These are phyloP conservation scores for Mythimna loreyi DNA, from an alignment of 2,888 invertebrate genomes.

Conservation along the genomic window DNA sequence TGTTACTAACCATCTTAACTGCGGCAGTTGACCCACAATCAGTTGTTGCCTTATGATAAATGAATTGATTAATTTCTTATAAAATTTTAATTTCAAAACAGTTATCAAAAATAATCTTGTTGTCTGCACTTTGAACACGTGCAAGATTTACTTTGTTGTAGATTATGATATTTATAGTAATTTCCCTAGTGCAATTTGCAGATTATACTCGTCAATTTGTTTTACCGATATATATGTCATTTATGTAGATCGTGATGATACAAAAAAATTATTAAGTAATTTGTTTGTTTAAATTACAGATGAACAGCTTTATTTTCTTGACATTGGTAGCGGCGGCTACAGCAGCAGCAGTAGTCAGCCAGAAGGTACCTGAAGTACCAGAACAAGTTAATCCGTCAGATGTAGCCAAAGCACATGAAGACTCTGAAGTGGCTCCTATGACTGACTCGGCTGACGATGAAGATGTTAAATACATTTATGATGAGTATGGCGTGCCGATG, in stretches of 20 bases:
- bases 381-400: background rate
- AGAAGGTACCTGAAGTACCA: background rate
- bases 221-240: background rate
- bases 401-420: background rate
- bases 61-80: too few relatives aligned
- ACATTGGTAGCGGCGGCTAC: conserved; percentile 19
- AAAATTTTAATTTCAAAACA: too few relatives aligned
- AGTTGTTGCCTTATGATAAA: too few relatives aligned
- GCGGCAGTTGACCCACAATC: background rate
- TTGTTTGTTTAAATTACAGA: conserved; percentile 26
- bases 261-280: background rate
- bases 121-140: too few relatives aligned
- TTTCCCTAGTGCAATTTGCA: too few relatives aligned
- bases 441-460: background rate
- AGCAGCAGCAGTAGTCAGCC: conserved; percentile 15
- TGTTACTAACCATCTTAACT: background rate
- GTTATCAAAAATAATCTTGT: too few relatives aligned
- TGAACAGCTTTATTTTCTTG: conserved; percentile 29
- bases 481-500: conserved; percentile 16
- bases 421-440: background rate
- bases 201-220: background rate
- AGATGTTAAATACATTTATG: conserved; percentile 8
- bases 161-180: too few relatives aligned
- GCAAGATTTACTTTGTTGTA: too few relatives aligned
- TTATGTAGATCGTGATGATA: background rate